Percentiles rank a stretch among this genome's conserved stretches.
phyloP scores from a whole-genome alignment of 2,113 vertebrate genomes.

The Gobio gobio region DNA sequence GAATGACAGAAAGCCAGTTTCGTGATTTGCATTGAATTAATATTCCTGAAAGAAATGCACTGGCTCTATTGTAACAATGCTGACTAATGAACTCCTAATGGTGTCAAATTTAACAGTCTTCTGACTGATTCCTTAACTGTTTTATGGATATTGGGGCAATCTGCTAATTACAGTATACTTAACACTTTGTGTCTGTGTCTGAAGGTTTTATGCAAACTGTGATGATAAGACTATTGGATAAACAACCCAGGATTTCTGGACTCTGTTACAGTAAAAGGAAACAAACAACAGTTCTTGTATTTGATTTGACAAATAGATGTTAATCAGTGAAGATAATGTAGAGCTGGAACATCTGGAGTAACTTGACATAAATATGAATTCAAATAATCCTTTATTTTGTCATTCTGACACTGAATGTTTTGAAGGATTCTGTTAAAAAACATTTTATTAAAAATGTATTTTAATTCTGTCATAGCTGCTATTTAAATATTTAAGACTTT shows the following conservation, averaged over 20 bases:
- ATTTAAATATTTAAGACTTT: background rate
- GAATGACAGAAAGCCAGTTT: constrained; percentile 18
- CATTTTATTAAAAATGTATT: background rate
- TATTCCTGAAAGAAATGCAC: constrained; percentile 61
- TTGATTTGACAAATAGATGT: constrained; percentile 17
- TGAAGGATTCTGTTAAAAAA: background rate
- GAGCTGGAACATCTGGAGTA: background rate
- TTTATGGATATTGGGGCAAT: constrained; percentile 79
- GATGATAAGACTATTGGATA: constrained; percentile 56
- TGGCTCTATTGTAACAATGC: constrained; percentile 71
- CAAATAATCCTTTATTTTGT: background rate
- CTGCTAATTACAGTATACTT: constrained; percentile 75
- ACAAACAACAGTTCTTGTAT: background rate
- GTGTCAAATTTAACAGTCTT: constrained; percentile 76
- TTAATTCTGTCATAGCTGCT: background rate
- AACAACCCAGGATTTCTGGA: constrained; percentile 47
- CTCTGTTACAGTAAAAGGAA: constrained; percentile 35
- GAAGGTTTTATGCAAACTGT: constrained; percentile 68
- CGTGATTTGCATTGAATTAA: constrained; percentile 54
- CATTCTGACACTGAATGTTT: background rate
- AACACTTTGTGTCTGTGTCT: constrained; percentile 66
- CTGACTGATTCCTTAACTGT: constrained; percentile 79
- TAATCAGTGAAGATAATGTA: background rate
- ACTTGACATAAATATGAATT: background rate
- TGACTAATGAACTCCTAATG: constrained; percentile 81